Percentiles rank a stretch among this genome's conserved stretches.
phyloP scores from a whole-genome alignment of 2,797 vertebrate species.

The Molossus alvarezi region DNA sequence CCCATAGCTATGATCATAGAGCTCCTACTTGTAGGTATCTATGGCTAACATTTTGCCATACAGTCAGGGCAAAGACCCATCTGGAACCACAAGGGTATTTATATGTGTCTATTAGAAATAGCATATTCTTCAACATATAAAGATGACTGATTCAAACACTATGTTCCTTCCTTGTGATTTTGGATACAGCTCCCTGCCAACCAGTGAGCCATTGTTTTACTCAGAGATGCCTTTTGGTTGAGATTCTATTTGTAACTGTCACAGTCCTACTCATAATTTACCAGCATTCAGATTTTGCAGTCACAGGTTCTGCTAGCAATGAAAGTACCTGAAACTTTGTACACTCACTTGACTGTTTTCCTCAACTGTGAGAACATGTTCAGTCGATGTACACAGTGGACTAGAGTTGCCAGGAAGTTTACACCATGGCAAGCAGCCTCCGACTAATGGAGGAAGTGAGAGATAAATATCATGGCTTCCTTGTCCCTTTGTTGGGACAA shows the following conservation, averaged over 20 bases:
- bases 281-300: not conserved
- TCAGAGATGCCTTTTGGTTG: not conserved
- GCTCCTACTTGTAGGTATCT: not conserved
- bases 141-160: not conserved
- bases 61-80: not conserved
- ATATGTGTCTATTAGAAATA: conserved; percentile 11
- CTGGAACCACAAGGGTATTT: not conserved
- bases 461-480: not conserved
- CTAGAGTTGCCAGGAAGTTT: not conserved
- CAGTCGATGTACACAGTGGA: not conserved
- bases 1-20: not conserved
- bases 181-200: not conserved
- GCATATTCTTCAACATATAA: not conserved
- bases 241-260: not conserved
- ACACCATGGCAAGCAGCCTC: not conserved
- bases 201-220: not conserved
- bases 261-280: not conserved
- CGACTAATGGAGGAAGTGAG: not conserved
- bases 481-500: not conserved
- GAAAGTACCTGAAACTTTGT: not conserved
- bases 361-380: not conserved
- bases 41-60: not conserved
- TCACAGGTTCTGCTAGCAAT: not conserved
- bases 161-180: not conserved
- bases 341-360: not conserved